phyloP scores from a whole-genome alignment of 1,140 invertebrate genomes.

The Homarus americanus region DNA sequence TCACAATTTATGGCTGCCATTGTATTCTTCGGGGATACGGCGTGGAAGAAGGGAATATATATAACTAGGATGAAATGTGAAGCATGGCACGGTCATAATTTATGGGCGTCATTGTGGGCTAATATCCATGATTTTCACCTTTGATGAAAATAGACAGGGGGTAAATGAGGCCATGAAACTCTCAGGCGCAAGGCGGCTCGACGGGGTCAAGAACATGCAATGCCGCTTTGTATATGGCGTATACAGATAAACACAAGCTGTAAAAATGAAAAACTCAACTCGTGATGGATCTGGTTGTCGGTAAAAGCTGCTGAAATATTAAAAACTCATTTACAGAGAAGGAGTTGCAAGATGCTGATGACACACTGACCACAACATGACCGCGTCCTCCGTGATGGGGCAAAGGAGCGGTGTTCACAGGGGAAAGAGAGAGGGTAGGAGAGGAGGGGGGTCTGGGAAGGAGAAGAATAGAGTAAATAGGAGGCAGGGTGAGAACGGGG shows the following conservation, averaged over 20 bases:
- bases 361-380: no score
- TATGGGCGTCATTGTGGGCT: constrained; percentile 47
- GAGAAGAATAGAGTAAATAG: not conserved
- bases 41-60: constrained; percentile 61
- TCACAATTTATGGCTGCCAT: constrained; percentile 61
- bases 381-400: no score
- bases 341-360: no score
- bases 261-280: no score
- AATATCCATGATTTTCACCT: constrained; percentile 62
- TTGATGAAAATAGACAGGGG: constrained; percentile 64
- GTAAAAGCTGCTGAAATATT: no score
- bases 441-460: not conserved
- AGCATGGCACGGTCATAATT: constrained; percentile 58
- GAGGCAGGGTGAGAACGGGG: not conserved
- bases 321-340: no score
- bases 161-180: constrained; percentile 53
- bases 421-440: not conserved
- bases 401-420: no score
- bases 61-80: constrained; percentile 57
- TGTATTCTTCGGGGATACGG: constrained; percentile 62
- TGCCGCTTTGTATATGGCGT: no score
- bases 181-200: constrained; percentile 33
- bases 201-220: no score
- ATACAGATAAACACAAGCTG: no score
- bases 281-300: no score